phyloP scores from a whole-genome alignment of 2,113 vertebrate genomes.

The Agapornis roseicollis region DNA sequence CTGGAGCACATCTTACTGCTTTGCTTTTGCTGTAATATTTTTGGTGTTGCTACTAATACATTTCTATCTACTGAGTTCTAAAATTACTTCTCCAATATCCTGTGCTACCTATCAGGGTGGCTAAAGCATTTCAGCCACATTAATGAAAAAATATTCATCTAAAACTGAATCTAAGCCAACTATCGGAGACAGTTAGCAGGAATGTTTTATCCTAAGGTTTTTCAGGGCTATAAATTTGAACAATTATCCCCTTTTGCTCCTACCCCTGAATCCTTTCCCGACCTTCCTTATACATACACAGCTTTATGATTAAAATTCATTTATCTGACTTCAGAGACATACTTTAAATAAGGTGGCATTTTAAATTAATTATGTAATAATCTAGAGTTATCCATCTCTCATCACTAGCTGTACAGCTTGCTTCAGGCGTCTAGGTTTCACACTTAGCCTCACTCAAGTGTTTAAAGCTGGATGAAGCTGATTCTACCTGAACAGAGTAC shows the following conservation, averaged over 20 bases:
- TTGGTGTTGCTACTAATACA: neutral
- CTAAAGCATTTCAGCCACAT: neutral
- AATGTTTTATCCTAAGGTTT: neutral
- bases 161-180: neutral
- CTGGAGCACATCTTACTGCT: neutral
- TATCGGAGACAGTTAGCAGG: neutral
- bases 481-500: neutral
- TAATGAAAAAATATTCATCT: neutral
- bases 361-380: neutral
- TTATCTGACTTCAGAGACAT: neutral
- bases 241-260: neutral
- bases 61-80: neutral
- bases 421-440: neutral
- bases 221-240: neutral
- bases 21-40: neutral
- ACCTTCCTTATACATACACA: neutral
- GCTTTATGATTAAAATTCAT: neutral
- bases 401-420: neutral
- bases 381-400: neutral
- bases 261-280: neutral
- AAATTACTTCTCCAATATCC: slow-evolving; percentile 1
- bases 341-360: neutral
- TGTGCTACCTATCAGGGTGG: neutral
- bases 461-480: neutral
- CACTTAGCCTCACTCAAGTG: neutral